Base-by-base conservation (phyloP, 2,888 invertebrate genomes). In the Eupithecia centaureata region DNA sequence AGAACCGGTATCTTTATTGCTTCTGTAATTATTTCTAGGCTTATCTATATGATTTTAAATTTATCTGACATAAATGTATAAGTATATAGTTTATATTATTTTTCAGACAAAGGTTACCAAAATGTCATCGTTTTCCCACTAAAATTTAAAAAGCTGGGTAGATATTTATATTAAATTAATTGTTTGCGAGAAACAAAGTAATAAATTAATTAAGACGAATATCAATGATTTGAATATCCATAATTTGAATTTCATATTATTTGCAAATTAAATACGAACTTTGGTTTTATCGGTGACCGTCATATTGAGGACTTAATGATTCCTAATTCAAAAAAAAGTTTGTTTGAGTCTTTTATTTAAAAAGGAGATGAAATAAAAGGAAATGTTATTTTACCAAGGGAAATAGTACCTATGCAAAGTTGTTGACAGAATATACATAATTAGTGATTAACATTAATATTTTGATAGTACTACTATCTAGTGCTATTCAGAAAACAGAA, bases 151-250 rank as follows among this genome's bases (percentile, higher is more conserved):
- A 22, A 22, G 12, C 10, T 22, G 2, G 10, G 4, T 5, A 30
- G 5, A 30, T 5, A 30, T 3, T 22, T 22, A 22, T 47, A 47
- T 13, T 22, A 22, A 47, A 47, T 47, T 18, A 63, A 60, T 61
- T 61, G 61, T 54, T 54, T 33, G 42, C 18, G 2, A 42, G 18
- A 18, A 63, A 73, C 54, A 51, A 62, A 66, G 61, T 18, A 64
- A 54, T 67, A 25, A 65, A 67, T 63, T 54, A 59, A 61, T 59
- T 47, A 47, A 35, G 10, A 47, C 18, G 47, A 67, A 67, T 51
- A 62, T 61, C n/a, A 33, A 60, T 42, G 56, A 65, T 65, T 60
- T 32, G 5, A 22, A 60, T 60, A 56, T 60, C 60, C n/a, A n/a
- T 42, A 60, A 65, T 65, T 60, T 32, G 5, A 22, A 60, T 60